Evolutionary conservation across 2,888 invertebrate species (phyloP).

Genomic region (Drosophila diplacantha): DNA sequence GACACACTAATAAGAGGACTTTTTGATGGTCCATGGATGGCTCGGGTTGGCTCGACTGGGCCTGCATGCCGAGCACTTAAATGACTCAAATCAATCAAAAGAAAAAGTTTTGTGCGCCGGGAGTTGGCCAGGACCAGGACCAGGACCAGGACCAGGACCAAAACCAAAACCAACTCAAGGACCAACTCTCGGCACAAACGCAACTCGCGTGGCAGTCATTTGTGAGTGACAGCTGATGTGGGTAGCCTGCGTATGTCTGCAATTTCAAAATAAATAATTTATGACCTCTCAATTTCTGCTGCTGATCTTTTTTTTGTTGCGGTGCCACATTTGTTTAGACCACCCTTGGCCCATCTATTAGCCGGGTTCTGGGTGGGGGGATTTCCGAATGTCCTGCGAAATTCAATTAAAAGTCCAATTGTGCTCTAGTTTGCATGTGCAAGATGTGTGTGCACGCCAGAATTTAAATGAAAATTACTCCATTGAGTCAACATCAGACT

Average conservation of each 20-base stretch:
- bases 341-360: slow-evolving; percentile 3
- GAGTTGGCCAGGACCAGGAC: not conserved
- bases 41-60: not conserved
- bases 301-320: too few species aligned
- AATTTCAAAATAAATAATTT: slow-evolving; percentile 32
- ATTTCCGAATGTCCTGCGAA: not conserved
- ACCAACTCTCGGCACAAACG: slow-evolving; percentile 22
- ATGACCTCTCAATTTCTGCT: slow-evolving; percentile 26
- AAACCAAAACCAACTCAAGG: slow-evolving; percentile 3
- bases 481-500: slow-evolving; percentile 2
- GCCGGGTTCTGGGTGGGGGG: too few species aligned
- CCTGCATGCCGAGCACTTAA: slow-evolving; percentile 21
- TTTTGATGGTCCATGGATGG: slow-evolving; percentile 16
- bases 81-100: slow-evolving; percentile 36
- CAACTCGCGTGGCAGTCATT: slow-evolving; percentile 23
- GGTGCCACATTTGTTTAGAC: slow-evolving; percentile 23
- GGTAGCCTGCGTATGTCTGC: slow-evolving; percentile 23
- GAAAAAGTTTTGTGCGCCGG: slow-evolving; percentile 23
- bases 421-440: not conserved
- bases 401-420: slow-evolving; percentile 13
- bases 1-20: slow-evolving; percentile 29
- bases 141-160: too few species aligned
- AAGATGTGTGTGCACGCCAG: not conserved
- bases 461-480: slow-evolving; percentile 5
- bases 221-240: slow-evolving; percentile 35